Evolutionary conservation across 2,888 invertebrate species (phyloP).

Genomic region (Nomada flava): DNA sequence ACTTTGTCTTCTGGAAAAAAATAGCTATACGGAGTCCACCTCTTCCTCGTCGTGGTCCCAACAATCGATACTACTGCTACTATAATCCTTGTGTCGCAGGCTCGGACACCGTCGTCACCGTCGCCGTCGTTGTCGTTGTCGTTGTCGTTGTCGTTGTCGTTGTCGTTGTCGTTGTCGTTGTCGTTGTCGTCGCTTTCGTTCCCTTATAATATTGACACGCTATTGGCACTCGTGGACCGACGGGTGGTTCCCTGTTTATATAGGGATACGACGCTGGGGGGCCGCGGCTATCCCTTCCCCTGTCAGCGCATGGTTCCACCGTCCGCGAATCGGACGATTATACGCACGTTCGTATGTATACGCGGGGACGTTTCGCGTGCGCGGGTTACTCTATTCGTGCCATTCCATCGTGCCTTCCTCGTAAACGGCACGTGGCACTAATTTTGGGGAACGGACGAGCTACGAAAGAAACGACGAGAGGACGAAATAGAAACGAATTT

Average conservation of each 20-base stretch:
- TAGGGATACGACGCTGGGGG: slow-evolving; percentile 74
- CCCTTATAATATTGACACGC: slow-evolving; percentile 71
- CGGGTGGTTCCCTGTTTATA: slow-evolving; percentile 75
- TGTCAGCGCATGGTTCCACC: slow-evolving; percentile 52
- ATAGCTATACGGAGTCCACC: too few species aligned
- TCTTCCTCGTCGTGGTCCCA: neutral
- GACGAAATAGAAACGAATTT: neutral
- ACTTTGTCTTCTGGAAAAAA: too few species aligned
- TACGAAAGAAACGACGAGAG: neutral
- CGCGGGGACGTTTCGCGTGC: slow-evolving; percentile 41
- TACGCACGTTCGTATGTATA: slow-evolving; percentile 24
- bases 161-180: neutral
- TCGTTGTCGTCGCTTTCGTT: slow-evolving; percentile 33
- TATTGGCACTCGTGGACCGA: slow-evolving; percentile 76
- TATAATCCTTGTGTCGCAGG: neutral
- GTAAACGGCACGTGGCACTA: slow-evolving; percentile 33
- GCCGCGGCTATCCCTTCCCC: slow-evolving; percentile 73
- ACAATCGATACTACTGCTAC: neutral
- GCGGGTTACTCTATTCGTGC: slow-evolving; percentile 54
- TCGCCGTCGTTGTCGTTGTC: too few species aligned
- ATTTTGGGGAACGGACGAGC: slow-evolving; percentile 17
- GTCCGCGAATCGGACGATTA: slow-evolving; percentile 62
- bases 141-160: neutral
- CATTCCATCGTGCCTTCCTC: slow-evolving; percentile 33
- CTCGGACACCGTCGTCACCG: too few species aligned